These are phyloP conservation scores for Seira ritae DNA, from an alignment of 2,888 invertebrate species.

Conservation along the genomic window DNA sequence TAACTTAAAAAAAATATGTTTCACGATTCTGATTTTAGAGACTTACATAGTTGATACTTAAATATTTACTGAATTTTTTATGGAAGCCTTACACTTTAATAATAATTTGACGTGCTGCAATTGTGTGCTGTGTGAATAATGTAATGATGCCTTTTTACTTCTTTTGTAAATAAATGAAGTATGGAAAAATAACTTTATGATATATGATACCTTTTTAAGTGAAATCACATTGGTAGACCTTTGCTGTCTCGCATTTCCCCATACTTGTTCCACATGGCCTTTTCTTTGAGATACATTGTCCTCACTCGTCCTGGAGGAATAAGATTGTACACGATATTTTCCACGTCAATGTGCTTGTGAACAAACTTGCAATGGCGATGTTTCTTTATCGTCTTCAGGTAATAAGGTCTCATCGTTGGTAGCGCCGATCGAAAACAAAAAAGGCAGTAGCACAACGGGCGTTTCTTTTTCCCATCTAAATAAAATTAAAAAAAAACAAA, in stretches of 20 bases:
- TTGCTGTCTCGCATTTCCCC: slow-evolving; percentile 52
- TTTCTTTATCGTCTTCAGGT: slow-evolving; percentile 33
- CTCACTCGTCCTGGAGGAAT: slow-evolving; percentile 29
- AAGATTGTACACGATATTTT: slow-evolving; percentile 54
- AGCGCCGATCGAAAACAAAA: slow-evolving; percentile 22
- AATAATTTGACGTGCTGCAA: too few relatives aligned
- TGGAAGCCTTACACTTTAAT: too few relatives aligned
- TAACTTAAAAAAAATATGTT: too few relatives aligned
- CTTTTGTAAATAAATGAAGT: too few relatives aligned
- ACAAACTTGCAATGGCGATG: slow-evolving; percentile 54
- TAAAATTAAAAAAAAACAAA: background rate
- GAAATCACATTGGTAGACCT: too few relatives aligned
- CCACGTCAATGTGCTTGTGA: slow-evolving; percentile 61
- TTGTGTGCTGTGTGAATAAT: too few relatives aligned
- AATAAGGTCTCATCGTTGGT: background rate
- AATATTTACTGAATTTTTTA: too few relatives aligned
- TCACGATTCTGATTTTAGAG: too few relatives aligned
- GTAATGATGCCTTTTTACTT: too few relatives aligned
- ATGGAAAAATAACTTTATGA: too few relatives aligned
- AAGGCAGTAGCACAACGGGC: slow-evolving; percentile 28
- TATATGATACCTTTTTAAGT: too few relatives aligned
- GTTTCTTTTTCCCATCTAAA: slow-evolving; percentile 21
- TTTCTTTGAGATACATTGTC: slow-evolving; percentile 45
- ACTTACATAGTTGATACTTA: too few relatives aligned
- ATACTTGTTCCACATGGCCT: slow-evolving; percentile 59